Base-by-base conservation (phyloP, 2,113 vertebrate species). In the Ptyas mucosa region DNA sequence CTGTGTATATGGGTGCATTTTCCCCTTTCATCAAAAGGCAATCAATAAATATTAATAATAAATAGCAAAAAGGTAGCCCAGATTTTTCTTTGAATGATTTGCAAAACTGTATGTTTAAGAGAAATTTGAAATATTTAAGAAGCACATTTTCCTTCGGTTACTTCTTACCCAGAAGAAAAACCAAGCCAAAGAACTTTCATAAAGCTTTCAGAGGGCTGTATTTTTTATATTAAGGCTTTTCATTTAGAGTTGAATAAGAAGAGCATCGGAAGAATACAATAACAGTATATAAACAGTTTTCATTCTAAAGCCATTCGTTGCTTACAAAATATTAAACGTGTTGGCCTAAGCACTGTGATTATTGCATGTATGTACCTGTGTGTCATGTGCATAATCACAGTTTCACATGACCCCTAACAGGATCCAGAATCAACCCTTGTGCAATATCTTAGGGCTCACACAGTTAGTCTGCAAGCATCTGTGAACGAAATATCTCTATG, bases 361-460 rank as follows among this genome's bases (percentile, higher is more conserved):
- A 49, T 53, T 53, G 3, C n/a, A 52, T 46, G 21, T n/a, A 18
- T 91, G 55, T 1, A 0, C 6, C 34, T 49, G 46, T 5, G 86
- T 21, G 75, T 39, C 34, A 9, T 39, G 18, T 8, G 18, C 34
- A 81, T 81, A 15, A 39, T 81, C 75, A 26, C 57, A 21, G 34
- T 43, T 81, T 81, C 75, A 43, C 34, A 39, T 81, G 75, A 9
- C 75, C 34, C 15, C n/a, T 39, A 8, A 43, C 34, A 43, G 34
- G 75, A 21, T 81, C 34, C 75, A 81, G 34, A 81, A 81, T 81
- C 75, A 43, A 81, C 21, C 69, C 34, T 43, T 8, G 0, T 85
- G 1, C 0, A 0, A 2, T 54, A 7, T 55, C 0, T 10, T 0
- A n/a, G 23, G 7, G 55, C 20, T n/a, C 0, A 0, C 0, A 1